Evolutionary conservation across 2,888 invertebrate species (phyloP).

Genomic region (Minunthozetes semirufus): DNA sequence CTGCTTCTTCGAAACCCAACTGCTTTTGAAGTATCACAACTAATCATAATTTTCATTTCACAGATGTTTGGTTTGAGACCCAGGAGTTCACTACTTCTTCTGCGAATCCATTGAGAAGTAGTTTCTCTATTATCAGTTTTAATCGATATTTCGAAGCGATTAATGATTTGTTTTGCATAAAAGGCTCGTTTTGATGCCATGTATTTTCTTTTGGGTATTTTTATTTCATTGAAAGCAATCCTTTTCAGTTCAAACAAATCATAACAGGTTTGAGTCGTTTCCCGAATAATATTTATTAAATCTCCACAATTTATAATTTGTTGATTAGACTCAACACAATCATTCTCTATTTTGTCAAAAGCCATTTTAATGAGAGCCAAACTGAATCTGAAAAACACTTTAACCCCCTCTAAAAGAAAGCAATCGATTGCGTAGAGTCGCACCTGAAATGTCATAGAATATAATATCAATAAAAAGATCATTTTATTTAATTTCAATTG

Average conservation of each 20-base stretch:
- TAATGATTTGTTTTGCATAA: constrained; percentile 31
- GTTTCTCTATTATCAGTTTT: background rate
- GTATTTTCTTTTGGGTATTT: constrained; percentile 30
- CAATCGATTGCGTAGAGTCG: constrained; percentile 28
- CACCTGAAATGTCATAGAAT: constrained; percentile 19
- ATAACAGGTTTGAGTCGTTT: constrained; percentile 21
- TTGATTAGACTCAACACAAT: too few relatives aligned
- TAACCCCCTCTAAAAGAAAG: constrained; percentile 33
- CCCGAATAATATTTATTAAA: constrained; percentile 14
- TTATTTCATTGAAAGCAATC: constrained; percentile 20
- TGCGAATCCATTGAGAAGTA: constrained; percentile 11
- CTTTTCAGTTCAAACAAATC: constrained; percentile 7
- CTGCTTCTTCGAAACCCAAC: background rate
- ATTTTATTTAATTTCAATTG: background rate
- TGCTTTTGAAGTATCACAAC: constrained; percentile 3
- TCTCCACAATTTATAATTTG: background rate
- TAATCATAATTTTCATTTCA: constrained; percentile 1
- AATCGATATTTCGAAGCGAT: background rate
- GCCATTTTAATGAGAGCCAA: constrained; percentile 28
- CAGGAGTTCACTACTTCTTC: constrained; percentile 20
- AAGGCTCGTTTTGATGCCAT: constrained; percentile 29
- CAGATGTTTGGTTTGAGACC: background rate
- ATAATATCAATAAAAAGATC: too few relatives aligned
- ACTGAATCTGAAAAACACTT: constrained; percentile 32
- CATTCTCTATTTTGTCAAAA: background rate